Base-by-base conservation (phyloP, 2,113 vertebrate genomes). In the Brachyhypopomus occidentalis region DNA sequence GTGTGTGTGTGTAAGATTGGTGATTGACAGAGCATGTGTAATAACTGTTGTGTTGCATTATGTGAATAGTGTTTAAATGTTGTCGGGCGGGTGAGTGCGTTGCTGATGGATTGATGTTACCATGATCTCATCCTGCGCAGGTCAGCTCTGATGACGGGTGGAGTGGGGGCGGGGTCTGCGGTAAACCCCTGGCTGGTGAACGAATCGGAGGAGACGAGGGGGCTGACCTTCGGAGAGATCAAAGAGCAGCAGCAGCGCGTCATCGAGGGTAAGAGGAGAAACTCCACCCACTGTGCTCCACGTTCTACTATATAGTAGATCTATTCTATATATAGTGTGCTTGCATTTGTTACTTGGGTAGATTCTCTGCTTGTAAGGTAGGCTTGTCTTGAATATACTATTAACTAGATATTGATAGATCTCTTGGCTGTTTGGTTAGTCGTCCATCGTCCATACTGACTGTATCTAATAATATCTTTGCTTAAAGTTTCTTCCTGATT, bases 161-260 rank as follows among this genome's bases (percentile, higher is more conserved):
- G 93, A 4, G 79, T 83, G 55, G 91, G 88, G 72, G 89, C 79
- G 75, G 87, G 88, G 2, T 87, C 86, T 0, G 16, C 87, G 1
- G 86, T 63, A 76, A 98, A 96, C 89, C 96, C 96, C 0, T 99
- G 98, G 97, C 93, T 99, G 83, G 58, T 96, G 45, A 95, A 97
- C 3, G 98, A 99, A 84, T 77, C 97, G 0, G 98, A 99, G 80
- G 96, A 99, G 89, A 99, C 95, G 70, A 90, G 88, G 86, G 96
- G 95, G 12, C 89, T 98, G 9, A 91, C 89, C 75, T 96, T 97
- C 78, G 91, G 93, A 1, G 96, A 96, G 67, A 95, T 99, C 85
- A 95, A 93, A 85, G 94, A 97, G 80, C 96, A 99, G 85, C 98
- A 99, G 86, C 94, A 94, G 55, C 92, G 87, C 81, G 95, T 98